Evolutionary conservation across 2,797 vertebrate species (phyloP), one percentile per base, ranked within the genome.

Genomic region (Triplophysa yarkandensis): DNA sequence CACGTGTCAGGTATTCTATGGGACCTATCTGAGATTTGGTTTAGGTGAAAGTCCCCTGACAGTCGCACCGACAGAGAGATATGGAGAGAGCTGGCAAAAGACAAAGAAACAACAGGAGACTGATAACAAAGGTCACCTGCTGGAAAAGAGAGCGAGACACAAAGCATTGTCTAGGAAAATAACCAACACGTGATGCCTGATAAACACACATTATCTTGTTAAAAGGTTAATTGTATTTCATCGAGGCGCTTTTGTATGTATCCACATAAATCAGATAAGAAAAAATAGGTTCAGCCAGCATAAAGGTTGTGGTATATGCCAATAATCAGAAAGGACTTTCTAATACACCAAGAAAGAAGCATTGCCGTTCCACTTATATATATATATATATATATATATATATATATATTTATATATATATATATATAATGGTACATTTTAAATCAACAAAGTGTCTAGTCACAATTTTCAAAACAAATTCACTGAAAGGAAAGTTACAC

Each of bases 61-160:
- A 68, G 71, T 25, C 61, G 19, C 39, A 41, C 43, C 44, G 25
- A 71, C 50, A 66, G 64, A 71, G 16, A 63, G 65, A 77, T 71
- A 55, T 36, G 43, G 30, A 72, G 70, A 79, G 79, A 76, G 68
- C 39, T 46, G 36, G 65, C 23, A 54, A 79, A 77, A 80, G 76
- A 78, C 76, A 75, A 76, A 76, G 50, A 66, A 64, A 63, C 27
- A 62, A 64, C 34, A 58, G 34, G 32, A 39, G 23, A 25, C 67
- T 52, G 80, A 84, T 82, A 79, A 77, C 57, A 52, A 66, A 75
- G 68, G 74, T 62, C 74, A 63, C 68, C 64, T 64, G 28, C 76
- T 77, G 71, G 74, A 46, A 28, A 73, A 77, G 41, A 36, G 66
- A 43, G 25, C 70, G 41, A 36, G 66, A 50, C 34, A 74, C 58